Percentiles rank a stretch among this genome's conserved stretches.
Conservation (phyloP, 2,888 invertebrate species). For the Meliscaeva auricollis region DNA sequence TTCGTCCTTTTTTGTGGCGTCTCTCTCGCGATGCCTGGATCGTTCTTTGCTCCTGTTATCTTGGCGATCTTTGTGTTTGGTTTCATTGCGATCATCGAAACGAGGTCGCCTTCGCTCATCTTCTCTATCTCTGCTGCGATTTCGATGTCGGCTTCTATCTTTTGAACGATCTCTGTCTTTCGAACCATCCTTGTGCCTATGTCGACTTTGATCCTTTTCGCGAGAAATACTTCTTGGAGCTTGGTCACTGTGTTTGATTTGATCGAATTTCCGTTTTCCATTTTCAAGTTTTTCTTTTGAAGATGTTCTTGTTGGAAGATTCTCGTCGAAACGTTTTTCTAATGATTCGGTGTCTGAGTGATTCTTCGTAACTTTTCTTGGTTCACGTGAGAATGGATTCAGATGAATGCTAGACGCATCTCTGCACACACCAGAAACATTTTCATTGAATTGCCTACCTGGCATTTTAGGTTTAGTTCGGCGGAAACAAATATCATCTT, state of each 20-base stretch:
- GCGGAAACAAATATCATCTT: slow-evolving; percentile 82
- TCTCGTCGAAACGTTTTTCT: not conserved
- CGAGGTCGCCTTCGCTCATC: slow-evolving; percentile 2
- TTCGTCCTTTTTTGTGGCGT: not conserved
- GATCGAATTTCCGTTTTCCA: not conserved
- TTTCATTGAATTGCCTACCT: not conserved
- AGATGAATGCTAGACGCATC: not conserved
- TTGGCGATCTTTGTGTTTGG: not conserved
- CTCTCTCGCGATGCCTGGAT: not conserved
- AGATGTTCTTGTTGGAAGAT: not conserved
- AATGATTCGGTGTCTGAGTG: not conserved
- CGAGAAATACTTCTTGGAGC: not conserved
- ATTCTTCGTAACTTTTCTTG: not conserved
- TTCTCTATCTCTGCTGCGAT: not conserved
- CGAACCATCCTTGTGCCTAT: not conserved
- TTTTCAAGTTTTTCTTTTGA: slow-evolving; percentile 1
- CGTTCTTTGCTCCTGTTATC: not conserved
- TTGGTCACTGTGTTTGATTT: not conserved
- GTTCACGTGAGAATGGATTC: slow-evolving; percentile 19
- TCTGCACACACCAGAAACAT: not conserved
- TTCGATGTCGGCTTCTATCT: slow-evolving; percentile 5
- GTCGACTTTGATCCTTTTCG: not conserved
- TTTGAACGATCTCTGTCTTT: not conserved
- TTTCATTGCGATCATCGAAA: not conserved
- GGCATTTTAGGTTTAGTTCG: slow-evolving; percentile 76